phyloP scores from a whole-genome alignment of 2,113 vertebrate genomes.

The Melanerpes aurifrons region DNA sequence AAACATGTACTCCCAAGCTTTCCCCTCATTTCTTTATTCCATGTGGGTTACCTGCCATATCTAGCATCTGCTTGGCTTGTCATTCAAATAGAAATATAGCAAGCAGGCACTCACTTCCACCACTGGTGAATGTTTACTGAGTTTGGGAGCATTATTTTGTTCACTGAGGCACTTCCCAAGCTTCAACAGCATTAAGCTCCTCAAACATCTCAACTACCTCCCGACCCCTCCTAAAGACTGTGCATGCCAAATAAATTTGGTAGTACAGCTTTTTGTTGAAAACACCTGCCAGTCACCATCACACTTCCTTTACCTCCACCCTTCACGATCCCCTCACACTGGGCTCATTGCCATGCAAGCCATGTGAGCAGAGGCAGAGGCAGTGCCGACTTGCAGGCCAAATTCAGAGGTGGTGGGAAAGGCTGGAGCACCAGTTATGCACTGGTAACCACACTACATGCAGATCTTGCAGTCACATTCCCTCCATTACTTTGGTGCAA shows the following conservation, averaged over 20 bases:
- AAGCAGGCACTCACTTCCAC: neutral
- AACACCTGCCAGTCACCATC: neutral
- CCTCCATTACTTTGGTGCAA: neutral
- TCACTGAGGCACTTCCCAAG: neutral
- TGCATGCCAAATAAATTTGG: neutral
- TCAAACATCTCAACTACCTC: neutral
- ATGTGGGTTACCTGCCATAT: neutral
- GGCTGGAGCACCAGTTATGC: rapidly evolving
- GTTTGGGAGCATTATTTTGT: neutral
- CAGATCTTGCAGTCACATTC: neutral
- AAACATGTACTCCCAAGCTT: neutral
- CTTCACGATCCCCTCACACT: rapidly evolving
- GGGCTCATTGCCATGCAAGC: rapidly evolving
- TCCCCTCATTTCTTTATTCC: neutral
- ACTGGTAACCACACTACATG: neutral
- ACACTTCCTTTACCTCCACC: neutral
- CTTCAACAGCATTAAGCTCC: neutral
- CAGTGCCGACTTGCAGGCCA: rapidly evolving
- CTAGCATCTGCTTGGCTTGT: neutral
- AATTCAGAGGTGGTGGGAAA: neutral
- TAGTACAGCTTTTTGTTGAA: neutral
- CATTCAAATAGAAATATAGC: neutral
- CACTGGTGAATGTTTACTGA: neutral
- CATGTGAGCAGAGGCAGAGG: neutral
- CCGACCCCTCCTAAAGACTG: neutral